These are phyloP conservation scores for Phaenicophaeus curvirostris DNA, from an alignment of 2,797 vertebrate species.

Conservation along the genomic window DNA sequence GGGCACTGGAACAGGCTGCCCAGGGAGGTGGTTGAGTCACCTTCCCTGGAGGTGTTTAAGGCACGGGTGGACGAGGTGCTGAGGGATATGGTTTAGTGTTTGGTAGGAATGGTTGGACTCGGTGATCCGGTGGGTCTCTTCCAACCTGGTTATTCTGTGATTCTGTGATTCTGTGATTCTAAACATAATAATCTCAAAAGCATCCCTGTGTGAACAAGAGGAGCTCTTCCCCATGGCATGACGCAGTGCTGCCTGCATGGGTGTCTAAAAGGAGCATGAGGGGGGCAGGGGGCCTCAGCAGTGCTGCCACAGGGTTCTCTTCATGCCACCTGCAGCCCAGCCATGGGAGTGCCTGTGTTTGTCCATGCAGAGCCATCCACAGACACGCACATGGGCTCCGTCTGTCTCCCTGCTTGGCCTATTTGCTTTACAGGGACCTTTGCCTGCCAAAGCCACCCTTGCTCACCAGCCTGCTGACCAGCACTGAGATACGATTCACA, in stretches of 20 bases:
- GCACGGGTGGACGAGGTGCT: no score
- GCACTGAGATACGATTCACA: rapidly evolving
- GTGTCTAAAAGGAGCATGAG: rapidly evolving
- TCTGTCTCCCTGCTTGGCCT: not conserved
- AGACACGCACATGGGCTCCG: rapidly evolving
- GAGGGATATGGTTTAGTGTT: no score
- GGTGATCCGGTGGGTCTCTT: no score
- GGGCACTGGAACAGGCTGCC: no score
- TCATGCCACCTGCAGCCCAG: not conserved
- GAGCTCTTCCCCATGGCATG: rapidly evolving
- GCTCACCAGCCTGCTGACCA: no score
- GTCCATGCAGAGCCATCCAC: rapidly evolving
- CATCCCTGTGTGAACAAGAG: not conserved
- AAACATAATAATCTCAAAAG: not conserved
- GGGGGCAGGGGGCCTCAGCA: not conserved
- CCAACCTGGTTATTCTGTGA: no score
- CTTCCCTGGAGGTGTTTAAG: no score
- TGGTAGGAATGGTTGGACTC: no score
- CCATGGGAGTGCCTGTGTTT: not conserved
- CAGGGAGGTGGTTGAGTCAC: no score
- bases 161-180: no score
- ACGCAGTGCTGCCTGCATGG: rapidly evolving
- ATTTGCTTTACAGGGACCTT: not conserved
- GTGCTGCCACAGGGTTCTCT: not conserved
- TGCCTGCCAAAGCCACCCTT: no score